Evolutionary conservation across 2,113 vertebrate species (phyloP), one percentile per base, ranked within the genome.

Genomic region (Psittacula cyanocephala): DNA sequence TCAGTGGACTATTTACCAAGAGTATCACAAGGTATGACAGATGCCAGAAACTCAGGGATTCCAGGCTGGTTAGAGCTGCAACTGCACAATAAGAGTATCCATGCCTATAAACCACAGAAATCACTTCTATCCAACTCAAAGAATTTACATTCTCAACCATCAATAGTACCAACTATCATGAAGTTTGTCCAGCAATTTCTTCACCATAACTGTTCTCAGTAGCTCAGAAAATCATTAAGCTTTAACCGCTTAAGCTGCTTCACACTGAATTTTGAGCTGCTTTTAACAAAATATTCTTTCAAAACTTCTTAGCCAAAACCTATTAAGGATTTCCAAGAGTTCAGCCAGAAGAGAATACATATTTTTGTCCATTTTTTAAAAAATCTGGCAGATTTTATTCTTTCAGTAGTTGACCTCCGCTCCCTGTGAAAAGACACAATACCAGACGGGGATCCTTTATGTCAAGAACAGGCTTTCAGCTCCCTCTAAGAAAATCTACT

Each of bases 311-410:
- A 95, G 96, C 88, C 91, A 96, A 92, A 96, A 95, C 27, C 23
- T 69, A 91, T 94, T 41, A 93, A 76, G 49, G 77, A 94, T 95
- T 96, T 94, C 77, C 70, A 92, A 95, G 92, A 95, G 96, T 92
- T 92, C 95, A 95, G 83, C 92, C 94, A 95, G 68, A 92, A 96
- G 70, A 95, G 72, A 96, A 91, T 80, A 93, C 39, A 65, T 95
- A 72, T 88, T 92, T 96, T 94, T 93, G 70, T 79, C 69, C n/a
- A 49, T 84, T 65, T 86, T 92, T 82, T 65, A 9, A 81, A 89
- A 94, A 41, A 49, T 35, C 77, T 87, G 77, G 86, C 77, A 78
- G 49, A 69, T 76, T 80, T 89, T 86, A 67, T 85, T 79, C 86
- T 84, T 94, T 84, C 87, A 91, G 92, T 90, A 95, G 93, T 89